Conservation (phyloP, 2,113 vertebrate genomes). For the Egretta garzetta region DNA sequence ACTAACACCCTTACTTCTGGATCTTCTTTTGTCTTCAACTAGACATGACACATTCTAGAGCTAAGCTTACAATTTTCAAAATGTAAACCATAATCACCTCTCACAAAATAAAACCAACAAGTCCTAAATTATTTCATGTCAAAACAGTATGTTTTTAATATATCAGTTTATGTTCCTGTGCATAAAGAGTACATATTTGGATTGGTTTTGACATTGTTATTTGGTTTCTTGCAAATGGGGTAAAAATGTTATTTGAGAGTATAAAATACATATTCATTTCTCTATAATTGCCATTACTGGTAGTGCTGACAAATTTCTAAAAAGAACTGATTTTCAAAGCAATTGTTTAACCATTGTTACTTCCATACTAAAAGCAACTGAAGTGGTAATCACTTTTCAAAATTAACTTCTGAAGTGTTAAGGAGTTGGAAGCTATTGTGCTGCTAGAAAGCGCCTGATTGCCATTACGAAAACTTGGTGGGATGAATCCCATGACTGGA, state of each 20-base stretch:
- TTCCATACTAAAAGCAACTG: not conserved
- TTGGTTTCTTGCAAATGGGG: not conserved
- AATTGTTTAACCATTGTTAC: not conserved
- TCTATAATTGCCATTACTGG: not conserved
- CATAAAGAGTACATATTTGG: not conserved
- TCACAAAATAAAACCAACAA: not conserved
- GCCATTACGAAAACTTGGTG: no score
- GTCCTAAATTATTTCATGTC: not conserved
- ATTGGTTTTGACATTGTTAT: not conserved
- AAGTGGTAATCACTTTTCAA: not conserved
- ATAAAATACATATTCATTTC: not conserved
- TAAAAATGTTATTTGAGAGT: not conserved
- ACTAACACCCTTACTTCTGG: not conserved
- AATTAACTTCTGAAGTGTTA: conserved; percentile 7
- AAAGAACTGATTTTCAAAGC: not conserved
- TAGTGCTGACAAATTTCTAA: not conserved
- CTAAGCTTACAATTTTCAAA: not conserved
- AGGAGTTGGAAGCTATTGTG: not conserved
- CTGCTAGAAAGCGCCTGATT: no score
- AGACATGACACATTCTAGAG: not conserved
- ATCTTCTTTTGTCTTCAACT: not conserved
- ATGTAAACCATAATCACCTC: not conserved
- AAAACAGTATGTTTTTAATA: not conserved
- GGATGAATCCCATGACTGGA: no score
- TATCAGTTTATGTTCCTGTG: not conserved